Percentiles rank a stretch among this genome's conserved stretches.
These are phyloP conservation scores for Eupeodes latifasciatus DNA, from an alignment of 2,888 invertebrate genomes.

Conservation along the genomic window DNA sequence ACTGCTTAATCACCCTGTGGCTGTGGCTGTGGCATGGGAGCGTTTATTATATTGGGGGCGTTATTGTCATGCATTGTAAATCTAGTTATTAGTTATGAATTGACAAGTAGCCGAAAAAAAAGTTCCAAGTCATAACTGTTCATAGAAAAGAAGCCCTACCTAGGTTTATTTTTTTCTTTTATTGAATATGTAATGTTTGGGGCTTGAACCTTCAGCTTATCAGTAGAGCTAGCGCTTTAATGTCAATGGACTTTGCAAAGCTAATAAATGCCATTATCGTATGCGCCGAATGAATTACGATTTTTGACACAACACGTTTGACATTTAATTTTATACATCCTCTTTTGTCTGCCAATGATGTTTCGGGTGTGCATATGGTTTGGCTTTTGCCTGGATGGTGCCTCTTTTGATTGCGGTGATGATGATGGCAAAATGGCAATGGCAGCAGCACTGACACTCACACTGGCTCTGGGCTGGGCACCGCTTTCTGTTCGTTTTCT, in stretches of 20 bases:
- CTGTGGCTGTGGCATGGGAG: neutral
- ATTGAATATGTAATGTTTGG: conserved; percentile 26
- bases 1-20: conserved; percentile 60
- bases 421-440: neutral
- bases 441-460: neutral
- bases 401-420: conserved; percentile 22
- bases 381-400: conserved; percentile 4
- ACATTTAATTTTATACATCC: conserved; percentile 53
- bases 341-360: conserved; percentile 20
- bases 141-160: conserved; percentile 62
- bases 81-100: conserved; percentile 56
- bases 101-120: conserved; percentile 44
- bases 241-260: conserved; percentile 58
- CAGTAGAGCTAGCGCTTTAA: conserved; percentile 28
- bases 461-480: neutral
- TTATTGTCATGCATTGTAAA: conserved; percentile 43
- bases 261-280: conserved; percentile 60
- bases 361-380: neutral
- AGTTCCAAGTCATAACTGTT: conserved; percentile 60
- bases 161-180: conserved; percentile 11
- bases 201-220: conserved; percentile 44
- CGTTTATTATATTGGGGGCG: conserved; percentile 4
- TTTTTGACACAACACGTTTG: conserved; percentile 63
- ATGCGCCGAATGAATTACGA: conserved; percentile 59
- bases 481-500: conserved; percentile 37